Conservation (phyloP, 1,140 invertebrate genomes). For the Aphaenogaster floridana region DNA sequence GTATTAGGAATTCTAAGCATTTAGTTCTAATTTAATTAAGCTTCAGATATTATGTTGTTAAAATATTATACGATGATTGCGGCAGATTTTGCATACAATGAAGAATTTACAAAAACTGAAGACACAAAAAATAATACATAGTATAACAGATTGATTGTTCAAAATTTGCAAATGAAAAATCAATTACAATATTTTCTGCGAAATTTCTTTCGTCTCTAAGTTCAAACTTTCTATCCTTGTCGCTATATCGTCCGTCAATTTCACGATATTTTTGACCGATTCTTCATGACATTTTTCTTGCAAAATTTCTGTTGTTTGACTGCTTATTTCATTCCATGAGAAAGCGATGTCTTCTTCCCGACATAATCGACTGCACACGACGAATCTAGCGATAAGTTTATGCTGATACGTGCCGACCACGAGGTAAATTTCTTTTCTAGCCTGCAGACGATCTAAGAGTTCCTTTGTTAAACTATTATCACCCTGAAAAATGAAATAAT, state of each 20-base stretch:
- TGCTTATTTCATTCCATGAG: constrained; percentile 93
- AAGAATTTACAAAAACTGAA: not conserved
- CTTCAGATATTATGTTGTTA: not conserved
- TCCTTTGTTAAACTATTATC: constrained; percentile 91
- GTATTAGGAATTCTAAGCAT: not conserved
- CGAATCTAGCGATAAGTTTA: constrained; percentile 93
- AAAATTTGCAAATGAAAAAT: not conserved
- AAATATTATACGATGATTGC: not conserved
- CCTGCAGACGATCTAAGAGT: constrained; percentile 92
- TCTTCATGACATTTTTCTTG: not conserved
- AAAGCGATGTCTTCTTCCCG: constrained; percentile 91
- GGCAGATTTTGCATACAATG: not conserved
- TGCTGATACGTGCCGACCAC: constrained; percentile 91
- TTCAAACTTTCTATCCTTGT: constrained; percentile 72
- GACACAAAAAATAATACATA: not conserved
- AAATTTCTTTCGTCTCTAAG: constrained; percentile 54
- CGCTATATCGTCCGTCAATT: constrained; percentile 49
- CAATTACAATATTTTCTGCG: constrained; percentile 71
- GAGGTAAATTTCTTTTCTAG: constrained; percentile 94
- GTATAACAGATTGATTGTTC: not conserved
- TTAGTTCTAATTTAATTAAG: not conserved
- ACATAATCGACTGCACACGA: constrained; percentile 92
- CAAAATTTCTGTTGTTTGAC: constrained; percentile 86
- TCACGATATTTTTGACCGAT: not conserved
- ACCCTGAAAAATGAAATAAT: constrained; percentile 87